phyloP scores from a whole-genome alignment of 2,888 invertebrate species.

The Dioctria linearis region DNA sequence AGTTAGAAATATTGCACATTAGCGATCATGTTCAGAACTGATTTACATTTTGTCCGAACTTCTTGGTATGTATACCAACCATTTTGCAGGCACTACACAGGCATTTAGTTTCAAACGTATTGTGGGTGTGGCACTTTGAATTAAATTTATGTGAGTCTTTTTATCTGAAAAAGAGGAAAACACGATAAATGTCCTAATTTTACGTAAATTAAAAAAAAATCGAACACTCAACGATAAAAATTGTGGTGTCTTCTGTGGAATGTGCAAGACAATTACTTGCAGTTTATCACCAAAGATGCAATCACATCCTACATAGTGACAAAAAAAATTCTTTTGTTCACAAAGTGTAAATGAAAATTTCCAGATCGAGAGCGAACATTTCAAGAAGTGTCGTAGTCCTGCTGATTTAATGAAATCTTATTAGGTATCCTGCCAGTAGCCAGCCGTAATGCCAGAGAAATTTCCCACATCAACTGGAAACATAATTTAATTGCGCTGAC shows the following conservation, averaged over 20 bases:
- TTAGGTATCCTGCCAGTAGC: neutral
- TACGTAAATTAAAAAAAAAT: neutral
- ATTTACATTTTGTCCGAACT: no score
- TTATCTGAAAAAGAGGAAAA: neutral
- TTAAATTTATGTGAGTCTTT: neutral
- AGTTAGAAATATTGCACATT: no score
- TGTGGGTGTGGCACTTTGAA: neutral
- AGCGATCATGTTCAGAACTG: no score
- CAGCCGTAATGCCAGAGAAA: neutral
- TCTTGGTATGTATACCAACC: no score
- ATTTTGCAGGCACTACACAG: no score
- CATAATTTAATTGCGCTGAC: conserved; percentile 1
- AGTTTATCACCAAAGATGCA: neutral
- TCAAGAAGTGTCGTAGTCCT: neutral
- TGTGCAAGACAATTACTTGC: neutral
- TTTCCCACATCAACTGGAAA: neutral
- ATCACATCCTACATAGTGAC: neutral
- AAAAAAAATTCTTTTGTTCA: neutral
- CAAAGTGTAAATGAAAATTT: neutral
- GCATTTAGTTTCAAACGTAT: neutral
- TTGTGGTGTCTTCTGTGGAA: no score
- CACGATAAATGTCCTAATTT: neutral
- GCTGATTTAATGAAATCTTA: neutral
- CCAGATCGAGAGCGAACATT: neutral
- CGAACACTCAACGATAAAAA: neutral